Base-by-base conservation (phyloP, 2,113 vertebrate species). In the Eulemur macaco region DNA sequence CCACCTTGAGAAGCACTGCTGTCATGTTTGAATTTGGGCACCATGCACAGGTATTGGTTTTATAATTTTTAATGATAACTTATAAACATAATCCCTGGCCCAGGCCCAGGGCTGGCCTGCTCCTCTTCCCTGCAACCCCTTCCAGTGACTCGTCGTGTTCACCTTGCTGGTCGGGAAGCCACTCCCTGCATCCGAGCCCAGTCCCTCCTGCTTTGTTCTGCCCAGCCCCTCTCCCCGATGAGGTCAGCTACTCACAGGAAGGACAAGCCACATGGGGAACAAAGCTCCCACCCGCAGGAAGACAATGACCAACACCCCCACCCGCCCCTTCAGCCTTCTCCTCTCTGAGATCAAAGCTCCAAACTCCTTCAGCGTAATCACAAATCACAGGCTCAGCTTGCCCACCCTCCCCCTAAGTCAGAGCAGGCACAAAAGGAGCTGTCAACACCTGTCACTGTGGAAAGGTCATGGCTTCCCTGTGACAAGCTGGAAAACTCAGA, bases 401-500 rank as follows among this genome's bases (percentile, higher is more conserved):
- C 80, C 95, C 56, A 86, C 93, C 97, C 96, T 34, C 89, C 56
- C 94, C 69, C 92, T 9, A 73, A 74, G 89, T 89, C 85, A 95
- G 94, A 97, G 92, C 85, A 90, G n/a, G 93, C 63, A 94, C 94
- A 92, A 97, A 97, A 91, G 95, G 92, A 86, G n/a, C 25, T 13
- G 52, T 23, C 42, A 86, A 96, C 94, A 84, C 86, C 95, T 95
- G 82, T 95, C 86, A 58, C 93, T 23, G 76, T 93, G 95, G 97
- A 86, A 94, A 96, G 94, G 96, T 89, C 89, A 95, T 78, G 8
- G 94, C 94, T 96, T 91, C 96, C 87, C 92, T 77, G 77, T 96
- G 96, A 96, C 93, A 93, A 88, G 80, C 84, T 66, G 84, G 97
- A 92, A 98, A 96, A 94, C 85, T 88, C 76, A 74, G 93, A 97